phyloP scores from a whole-genome alignment of 2,797 vertebrate species.

The Dendrocincla tyrannina region DNA sequence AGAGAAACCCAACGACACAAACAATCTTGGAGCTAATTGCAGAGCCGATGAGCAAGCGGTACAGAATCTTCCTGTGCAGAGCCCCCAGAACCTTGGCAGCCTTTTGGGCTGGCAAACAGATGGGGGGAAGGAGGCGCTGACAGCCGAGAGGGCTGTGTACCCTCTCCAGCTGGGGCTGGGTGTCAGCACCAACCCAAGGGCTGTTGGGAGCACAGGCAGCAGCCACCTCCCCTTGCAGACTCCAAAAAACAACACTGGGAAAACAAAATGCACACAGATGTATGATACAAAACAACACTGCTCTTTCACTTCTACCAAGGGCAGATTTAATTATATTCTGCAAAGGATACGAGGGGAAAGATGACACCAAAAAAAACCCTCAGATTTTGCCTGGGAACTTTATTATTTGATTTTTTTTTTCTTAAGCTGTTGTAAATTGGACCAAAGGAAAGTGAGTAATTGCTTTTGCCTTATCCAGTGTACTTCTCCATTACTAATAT shows the following conservation, averaged over 20 bases:
- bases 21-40: neutral
- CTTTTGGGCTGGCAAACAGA: neutral
- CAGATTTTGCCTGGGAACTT: constrained; percentile 7
- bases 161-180: neutral
- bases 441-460: constrained; percentile 22
- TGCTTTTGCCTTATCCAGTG: constrained; percentile 15
- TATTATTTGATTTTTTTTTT: constrained; percentile 14
- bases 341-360: neutral
- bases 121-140: neutral
- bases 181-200: neutral
- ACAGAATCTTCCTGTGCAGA: neutral
- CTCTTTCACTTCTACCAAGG: neutral
- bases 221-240: neutral
- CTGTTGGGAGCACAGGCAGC: neutral
- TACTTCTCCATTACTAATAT: constrained; percentile 14
- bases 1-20: neutral
- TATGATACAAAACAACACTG: neutral
- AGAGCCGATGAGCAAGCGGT: neutral
- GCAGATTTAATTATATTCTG: neutral
- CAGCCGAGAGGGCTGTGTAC: neutral
- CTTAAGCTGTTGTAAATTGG: neutral
- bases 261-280: neutral
- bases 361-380: neutral
- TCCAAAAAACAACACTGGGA: neutral
- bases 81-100: constrained; percentile 3